These are phyloP conservation scores for Xestoiulus laeticollis DNA, from an alignment of 2,888 invertebrate genomes.

Conservation along the genomic window DNA sequence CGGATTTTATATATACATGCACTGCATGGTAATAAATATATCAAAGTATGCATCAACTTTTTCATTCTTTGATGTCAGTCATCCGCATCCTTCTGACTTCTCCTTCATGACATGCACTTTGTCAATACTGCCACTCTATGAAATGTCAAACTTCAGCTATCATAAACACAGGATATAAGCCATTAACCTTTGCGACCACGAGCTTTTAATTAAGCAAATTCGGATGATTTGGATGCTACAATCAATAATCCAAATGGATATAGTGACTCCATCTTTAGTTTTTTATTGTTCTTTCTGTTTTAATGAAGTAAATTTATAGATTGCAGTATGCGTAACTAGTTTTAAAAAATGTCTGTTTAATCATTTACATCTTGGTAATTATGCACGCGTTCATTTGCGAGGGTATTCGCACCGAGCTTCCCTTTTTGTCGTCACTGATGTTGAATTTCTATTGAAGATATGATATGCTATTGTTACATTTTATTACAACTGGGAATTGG, in stretches of 20 bases:
- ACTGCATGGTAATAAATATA: not conserved
- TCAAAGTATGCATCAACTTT: not conserved
- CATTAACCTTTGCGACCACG: not conserved
- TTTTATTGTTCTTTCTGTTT: not conserved
- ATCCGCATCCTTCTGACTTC: not conserved
- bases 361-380: not conserved
- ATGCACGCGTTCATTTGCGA: not conserved
- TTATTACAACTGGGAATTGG: slow-evolving; percentile 21
- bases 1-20: not conserved
- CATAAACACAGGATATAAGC: not conserved
- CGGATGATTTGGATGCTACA: not conserved
- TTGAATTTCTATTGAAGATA: not conserved
- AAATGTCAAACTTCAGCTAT: slow-evolving; percentile 10
- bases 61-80: not conserved
- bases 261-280: not conserved
- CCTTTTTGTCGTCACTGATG: not conserved
- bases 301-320: not conserved
- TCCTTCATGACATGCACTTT: not conserved
- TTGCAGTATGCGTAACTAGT: not conserved
- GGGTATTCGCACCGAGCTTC: not conserved
- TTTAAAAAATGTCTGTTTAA: not conserved
- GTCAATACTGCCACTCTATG: not conserved
- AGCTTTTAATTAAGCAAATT: not conserved
- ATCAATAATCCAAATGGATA: not conserved
- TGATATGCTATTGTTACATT: not conserved